These are phyloP conservation scores for Spodoptera frugiperda DNA, from an alignment of 1,140 invertebrate species.

Conservation along the genomic window DNA sequence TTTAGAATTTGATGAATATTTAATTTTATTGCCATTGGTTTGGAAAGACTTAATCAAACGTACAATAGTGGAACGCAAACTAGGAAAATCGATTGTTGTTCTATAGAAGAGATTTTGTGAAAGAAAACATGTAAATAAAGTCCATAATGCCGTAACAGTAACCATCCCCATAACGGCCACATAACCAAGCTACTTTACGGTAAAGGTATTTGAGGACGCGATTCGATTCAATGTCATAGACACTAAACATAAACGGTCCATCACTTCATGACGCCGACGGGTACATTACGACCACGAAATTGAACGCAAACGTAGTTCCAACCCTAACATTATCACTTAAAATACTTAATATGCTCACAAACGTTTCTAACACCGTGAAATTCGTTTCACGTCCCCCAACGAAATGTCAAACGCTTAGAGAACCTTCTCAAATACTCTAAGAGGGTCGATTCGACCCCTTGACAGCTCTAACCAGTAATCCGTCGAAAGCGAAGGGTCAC, in stretches of 20 bases:
- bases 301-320: constrained; percentile 31
- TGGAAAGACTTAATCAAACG: background rate
- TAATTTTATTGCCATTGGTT: background rate
- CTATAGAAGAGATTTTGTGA: no score
- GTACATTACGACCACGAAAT: constrained; percentile 41
- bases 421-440: constrained; percentile 49
- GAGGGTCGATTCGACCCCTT: constrained; percentile 50
- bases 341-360: constrained; percentile 56
- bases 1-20: constrained; percentile 14
- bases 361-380: constrained; percentile 58
- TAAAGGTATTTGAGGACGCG: background rate
- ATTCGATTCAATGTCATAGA: constrained; percentile 6
- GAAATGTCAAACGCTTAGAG: constrained; percentile 59
- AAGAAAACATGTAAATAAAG: no score
- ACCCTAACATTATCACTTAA: constrained; percentile 52
- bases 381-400: constrained; percentile 59
- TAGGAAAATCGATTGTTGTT: no score
- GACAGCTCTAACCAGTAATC: constrained; percentile 69
- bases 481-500: constrained; percentile 69
- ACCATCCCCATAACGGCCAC: background rate
- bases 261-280: constrained; percentile 24
- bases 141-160: no score
- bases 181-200: background rate
- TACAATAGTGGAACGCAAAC: no score
- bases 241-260: constrained; percentile 15